These are phyloP conservation scores for Drosophila melanosoma DNA, from an alignment of 2,888 invertebrate genomes.

Conservation along the genomic window DNA sequence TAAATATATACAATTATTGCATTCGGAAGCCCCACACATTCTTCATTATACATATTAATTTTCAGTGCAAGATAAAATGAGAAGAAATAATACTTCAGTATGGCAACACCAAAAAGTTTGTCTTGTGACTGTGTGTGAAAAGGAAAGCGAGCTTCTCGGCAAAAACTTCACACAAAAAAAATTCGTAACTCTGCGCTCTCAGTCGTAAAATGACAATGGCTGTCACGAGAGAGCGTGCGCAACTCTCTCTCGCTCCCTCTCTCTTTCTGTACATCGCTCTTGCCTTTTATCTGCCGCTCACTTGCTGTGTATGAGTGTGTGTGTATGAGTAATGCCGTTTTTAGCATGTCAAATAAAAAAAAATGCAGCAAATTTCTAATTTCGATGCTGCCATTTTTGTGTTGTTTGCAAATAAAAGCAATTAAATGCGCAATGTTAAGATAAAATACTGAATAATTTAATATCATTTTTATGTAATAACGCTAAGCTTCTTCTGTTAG, in stretches of 20 bases:
- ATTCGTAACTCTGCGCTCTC: slow-evolving; percentile 57
- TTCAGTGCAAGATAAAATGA: slow-evolving; percentile 27
- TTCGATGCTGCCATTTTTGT: slow-evolving; percentile 61
- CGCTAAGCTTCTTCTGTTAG: slow-evolving; percentile 6
- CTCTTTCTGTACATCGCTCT: slow-evolving; percentile 8
- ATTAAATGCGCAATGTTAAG: slow-evolving; percentile 46
- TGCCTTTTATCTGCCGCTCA: slow-evolving; percentile 36
- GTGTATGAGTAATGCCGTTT: slow-evolving; percentile 76
- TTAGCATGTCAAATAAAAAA: slow-evolving; percentile 64
- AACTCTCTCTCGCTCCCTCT: slow-evolving; percentile 29
- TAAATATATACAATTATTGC: slow-evolving; percentile 8
- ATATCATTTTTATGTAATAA: slow-evolving; percentile 52
- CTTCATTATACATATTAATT: slow-evolving; percentile 15
- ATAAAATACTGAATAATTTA: slow-evolving; percentile 34
- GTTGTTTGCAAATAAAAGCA: slow-evolving; percentile 51
- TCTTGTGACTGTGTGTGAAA: slow-evolving; percentile 74
- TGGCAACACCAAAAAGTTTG: slow-evolving; percentile 69
- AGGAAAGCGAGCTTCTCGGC: slow-evolving; percentile 62
- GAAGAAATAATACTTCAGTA: slow-evolving; percentile 45
- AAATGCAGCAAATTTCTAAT: slow-evolving; percentile 59
- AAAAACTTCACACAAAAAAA: slow-evolving; percentile 69
- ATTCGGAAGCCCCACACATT: slow-evolving; percentile 42
- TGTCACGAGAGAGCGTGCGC: slow-evolving; percentile 54
- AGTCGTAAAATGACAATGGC: slow-evolving; percentile 47
- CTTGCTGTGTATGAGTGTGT: slow-evolving; percentile 12